Percentiles rank a stretch among this genome's conserved stretches.
These are phyloP conservation scores for Caenorhabditis sinica DNA, from an alignment of 2,888 invertebrate species.

Conservation along the genomic window DNA sequence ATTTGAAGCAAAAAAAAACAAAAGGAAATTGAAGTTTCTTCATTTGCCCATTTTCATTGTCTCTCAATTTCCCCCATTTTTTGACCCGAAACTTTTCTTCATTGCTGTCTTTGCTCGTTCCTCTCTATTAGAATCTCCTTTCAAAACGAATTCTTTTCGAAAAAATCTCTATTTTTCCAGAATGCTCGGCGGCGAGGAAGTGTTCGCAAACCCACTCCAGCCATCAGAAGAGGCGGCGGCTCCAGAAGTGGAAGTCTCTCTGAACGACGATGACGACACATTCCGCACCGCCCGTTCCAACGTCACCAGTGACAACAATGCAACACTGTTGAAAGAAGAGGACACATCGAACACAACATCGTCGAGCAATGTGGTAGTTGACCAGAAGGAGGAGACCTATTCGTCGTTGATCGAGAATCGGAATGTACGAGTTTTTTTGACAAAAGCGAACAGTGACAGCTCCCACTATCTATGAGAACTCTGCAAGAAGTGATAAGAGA, in stretches of 20 bases:
- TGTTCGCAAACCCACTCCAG: constrained; percentile 62
- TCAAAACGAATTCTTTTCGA: neutral
- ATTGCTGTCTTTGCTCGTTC: too few relatives aligned
- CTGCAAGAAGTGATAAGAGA: constrained; percentile 2
- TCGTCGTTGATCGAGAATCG: constrained; percentile 57
- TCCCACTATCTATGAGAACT: neutral
- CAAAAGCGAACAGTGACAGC: neutral
- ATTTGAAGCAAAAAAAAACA: too few relatives aligned
- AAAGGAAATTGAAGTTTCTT: neutral
- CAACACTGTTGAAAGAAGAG: constrained; percentile 4
- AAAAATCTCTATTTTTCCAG: neutral
- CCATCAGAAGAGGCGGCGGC: constrained; percentile 23
- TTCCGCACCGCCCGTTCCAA: constrained; percentile 51
- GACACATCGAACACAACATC: neutral
- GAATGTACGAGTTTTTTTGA: constrained; percentile 40
- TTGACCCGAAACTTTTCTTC: too few relatives aligned
- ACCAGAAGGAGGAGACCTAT: constrained; percentile 55
- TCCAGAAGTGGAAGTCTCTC: constrained; percentile 38
- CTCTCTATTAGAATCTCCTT: too few relatives aligned
- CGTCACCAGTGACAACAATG: neutral
- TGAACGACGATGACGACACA: constrained; percentile 50
- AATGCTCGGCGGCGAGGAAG: constrained; percentile 64
- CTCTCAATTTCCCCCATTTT: neutral
- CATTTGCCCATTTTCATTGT: too few relatives aligned
- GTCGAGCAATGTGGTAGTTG: neutral